Conservation (phyloP, 2,888 invertebrate species). For the Phalera bucephala region DNA sequence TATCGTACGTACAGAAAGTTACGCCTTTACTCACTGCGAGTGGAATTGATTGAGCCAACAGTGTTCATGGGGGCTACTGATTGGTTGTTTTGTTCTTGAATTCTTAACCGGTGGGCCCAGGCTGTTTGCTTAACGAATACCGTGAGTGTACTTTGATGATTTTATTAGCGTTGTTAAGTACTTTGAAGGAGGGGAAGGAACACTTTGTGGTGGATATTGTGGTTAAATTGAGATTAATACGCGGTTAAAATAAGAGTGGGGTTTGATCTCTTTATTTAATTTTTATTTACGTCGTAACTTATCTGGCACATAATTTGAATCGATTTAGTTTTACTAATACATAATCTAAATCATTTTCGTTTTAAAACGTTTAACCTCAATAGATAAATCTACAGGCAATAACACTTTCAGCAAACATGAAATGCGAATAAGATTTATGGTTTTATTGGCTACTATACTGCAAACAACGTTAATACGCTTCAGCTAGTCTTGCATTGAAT, state of each 20-base stretch:
- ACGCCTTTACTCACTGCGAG: slow-evolving; percentile 5
- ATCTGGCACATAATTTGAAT: too few species aligned
- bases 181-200: neutral
- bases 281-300: too few species aligned
- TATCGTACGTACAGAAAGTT: neutral
- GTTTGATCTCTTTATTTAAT: too few species aligned
- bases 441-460: too few species aligned
- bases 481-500: too few species aligned
- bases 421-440: too few species aligned
- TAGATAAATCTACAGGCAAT: too few species aligned
- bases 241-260: neutral
- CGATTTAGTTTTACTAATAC: too few species aligned
- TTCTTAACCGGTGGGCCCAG: neutral
- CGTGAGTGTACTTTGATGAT: slow-evolving; percentile 8
- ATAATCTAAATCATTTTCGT: too few species aligned
- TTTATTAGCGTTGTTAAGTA: slow-evolving; percentile 16
- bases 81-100: slow-evolving; percentile 4
- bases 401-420: too few species aligned
- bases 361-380: too few species aligned
- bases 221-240: neutral
- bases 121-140: slow-evolving; percentile 11
- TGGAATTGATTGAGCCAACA: slow-evolving; percentile 13
- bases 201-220: neutral
- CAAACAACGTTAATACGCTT: too few species aligned
- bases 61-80: slow-evolving; percentile 10